Conservation (phyloP, 2,797 vertebrate species). For the Sternarchorhynchus goeldii region DNA sequence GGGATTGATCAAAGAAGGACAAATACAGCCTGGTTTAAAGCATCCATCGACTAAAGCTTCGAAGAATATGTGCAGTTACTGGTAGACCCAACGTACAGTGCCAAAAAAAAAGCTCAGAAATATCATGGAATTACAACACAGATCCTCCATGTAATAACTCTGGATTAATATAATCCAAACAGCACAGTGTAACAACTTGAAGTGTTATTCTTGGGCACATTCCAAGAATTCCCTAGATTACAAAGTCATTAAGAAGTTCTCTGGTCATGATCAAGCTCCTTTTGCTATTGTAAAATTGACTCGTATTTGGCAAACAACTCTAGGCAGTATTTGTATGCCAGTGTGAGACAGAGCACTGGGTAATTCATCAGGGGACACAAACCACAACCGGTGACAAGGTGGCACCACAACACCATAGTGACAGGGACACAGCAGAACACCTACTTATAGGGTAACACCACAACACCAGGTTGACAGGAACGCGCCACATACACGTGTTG, state of each 20-base stretch:
- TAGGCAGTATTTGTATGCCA: too few relatives aligned
- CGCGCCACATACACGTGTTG: background rate
- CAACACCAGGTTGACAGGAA: background rate
- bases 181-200: background rate
- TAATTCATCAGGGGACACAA: too few relatives aligned
- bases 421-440: background rate
- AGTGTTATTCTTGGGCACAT: too few relatives aligned
- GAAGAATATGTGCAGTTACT: background rate
- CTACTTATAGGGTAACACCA: background rate
- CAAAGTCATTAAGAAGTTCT: background rate
- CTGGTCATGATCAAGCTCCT: too few relatives aligned
- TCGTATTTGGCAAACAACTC: too few relatives aligned
- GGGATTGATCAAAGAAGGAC: background rate
- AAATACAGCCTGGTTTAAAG: background rate
- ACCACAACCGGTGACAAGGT: too few relatives aligned
- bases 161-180: constrained; percentile 22
- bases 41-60: background rate
- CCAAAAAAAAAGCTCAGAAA: background rate
- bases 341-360: too few relatives aligned
- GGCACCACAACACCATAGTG: too few relatives aligned
- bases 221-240: background rate
- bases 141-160: constrained; percentile 23
- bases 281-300: too few relatives aligned
- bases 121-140: background rate
- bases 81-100: background rate